phyloP scores from a whole-genome alignment of 2,113 vertebrate species.

The Hippoglossus stenolepis region DNA sequence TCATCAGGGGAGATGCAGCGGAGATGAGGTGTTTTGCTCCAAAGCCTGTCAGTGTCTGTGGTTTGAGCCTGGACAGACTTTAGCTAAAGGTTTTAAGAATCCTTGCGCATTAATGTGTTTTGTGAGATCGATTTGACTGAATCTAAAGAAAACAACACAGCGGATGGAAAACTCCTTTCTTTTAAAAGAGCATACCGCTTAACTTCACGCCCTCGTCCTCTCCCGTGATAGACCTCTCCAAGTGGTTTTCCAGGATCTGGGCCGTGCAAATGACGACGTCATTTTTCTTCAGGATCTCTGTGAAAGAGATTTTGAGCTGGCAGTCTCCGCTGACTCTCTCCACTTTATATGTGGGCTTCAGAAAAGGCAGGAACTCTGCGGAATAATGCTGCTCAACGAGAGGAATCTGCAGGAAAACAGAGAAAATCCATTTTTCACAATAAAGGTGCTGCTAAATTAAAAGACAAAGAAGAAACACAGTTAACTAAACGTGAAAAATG shows the following conservation, averaged over 20 bases:
- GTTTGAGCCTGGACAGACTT: slow-evolving; percentile 35
- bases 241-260: slow-evolving; percentile 94
- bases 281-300: slow-evolving; percentile 85
- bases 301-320: slow-evolving; percentile 94
- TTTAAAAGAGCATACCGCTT: slow-evolving; percentile 82
- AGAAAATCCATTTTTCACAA: background rate
- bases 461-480: background rate
- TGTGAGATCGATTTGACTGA: background rate
- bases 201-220: slow-evolving; percentile 88
- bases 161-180: too few species aligned
- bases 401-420: slow-evolving; percentile 83
- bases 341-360: slow-evolving; percentile 86
- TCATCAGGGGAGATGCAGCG: slow-evolving; percentile 60
- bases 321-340: slow-evolving; percentile 90
- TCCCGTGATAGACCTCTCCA: slow-evolving; percentile 81
- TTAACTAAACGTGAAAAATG: background rate
- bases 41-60: slow-evolving; percentile 51
- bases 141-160: background rate
- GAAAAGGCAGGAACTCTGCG: slow-evolving; percentile 87
- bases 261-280: slow-evolving; percentile 97
- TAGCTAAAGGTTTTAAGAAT: slow-evolving; percentile 15
- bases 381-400: slow-evolving; percentile 92
- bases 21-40: slow-evolving; percentile 50
- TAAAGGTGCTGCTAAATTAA: slow-evolving; percentile 38
- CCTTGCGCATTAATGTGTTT: background rate